Conservation (phyloP, 2,888 invertebrate genomes). For the Patella pellucida region DNA sequence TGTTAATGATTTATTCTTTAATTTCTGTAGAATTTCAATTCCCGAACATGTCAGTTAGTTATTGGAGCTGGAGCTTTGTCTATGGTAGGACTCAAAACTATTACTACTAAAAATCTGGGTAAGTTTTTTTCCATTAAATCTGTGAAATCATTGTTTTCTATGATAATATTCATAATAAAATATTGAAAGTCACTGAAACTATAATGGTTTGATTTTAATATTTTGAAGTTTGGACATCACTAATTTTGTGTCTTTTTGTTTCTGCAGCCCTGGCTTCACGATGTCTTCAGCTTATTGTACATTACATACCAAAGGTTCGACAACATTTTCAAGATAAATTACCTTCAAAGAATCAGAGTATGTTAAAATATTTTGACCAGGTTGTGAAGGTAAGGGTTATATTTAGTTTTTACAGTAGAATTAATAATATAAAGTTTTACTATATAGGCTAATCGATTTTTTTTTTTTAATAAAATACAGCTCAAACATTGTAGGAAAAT, state of each 20-base stretch:
- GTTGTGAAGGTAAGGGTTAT: slow-evolving; percentile 62
- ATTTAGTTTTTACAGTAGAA: no score
- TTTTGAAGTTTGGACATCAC: not conserved
- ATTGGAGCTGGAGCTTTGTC: slow-evolving; percentile 96
- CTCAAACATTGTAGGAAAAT: no score
- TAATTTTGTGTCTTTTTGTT: not conserved
- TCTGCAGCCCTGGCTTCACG: slow-evolving; percentile 72
- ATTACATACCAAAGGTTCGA: slow-evolving; percentile 75
- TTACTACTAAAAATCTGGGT: slow-evolving; percentile 90
- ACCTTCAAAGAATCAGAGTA: slow-evolving; percentile 63
- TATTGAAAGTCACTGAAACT: no score
- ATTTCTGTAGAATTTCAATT: slow-evolving; percentile 73
- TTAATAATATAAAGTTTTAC: no score
- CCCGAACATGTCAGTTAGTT: slow-evolving; percentile 86
- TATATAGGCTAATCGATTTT: no score
- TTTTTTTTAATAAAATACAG: no score
- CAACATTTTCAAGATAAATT: slow-evolving; percentile 69
- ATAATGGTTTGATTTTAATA: not conserved
- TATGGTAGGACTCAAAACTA: slow-evolving; percentile 82
- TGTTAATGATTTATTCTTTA: slow-evolving; percentile 11
- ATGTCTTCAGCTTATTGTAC: slow-evolving; percentile 73
- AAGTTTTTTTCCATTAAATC: slow-evolving; percentile 16
- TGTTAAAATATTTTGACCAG: slow-evolving; percentile 72
- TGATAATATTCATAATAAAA: no score
- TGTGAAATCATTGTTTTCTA: no score